phyloP scores from a whole-genome alignment of 2,797 vertebrate genomes.

The Oceanodroma leucorhoa region DNA sequence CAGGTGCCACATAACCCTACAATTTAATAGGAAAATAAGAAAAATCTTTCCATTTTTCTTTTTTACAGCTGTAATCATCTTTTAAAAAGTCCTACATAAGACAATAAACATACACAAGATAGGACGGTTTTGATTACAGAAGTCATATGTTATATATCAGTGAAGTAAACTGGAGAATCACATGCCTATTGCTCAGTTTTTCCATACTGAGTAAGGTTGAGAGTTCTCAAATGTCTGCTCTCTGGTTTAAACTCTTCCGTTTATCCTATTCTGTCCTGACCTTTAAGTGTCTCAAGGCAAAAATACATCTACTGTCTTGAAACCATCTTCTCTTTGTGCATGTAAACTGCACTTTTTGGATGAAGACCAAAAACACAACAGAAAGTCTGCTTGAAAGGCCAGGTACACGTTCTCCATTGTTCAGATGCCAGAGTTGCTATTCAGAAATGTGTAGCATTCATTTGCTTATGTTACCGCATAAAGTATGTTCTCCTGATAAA shows the following conservation, averaged over 20 bases:
- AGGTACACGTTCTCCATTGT: background rate
- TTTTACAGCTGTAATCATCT: background rate
- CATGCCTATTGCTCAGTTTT: slow-evolving; percentile 10
- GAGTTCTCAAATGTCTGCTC: slow-evolving; percentile 13
- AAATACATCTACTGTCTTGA: slow-evolving; percentile 12
- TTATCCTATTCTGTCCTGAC: slow-evolving; percentile 12
- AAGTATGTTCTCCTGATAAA: background rate
- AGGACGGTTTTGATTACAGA: background rate
- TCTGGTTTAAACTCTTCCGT: background rate
- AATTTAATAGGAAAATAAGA: background rate
- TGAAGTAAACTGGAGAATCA: background rate
- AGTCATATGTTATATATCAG: background rate
- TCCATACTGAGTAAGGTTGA: background rate
- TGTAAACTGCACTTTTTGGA: background rate
- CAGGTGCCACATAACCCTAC: slow-evolving; percentile 78
- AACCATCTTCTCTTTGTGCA: background rate
- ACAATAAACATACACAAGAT: background rate
- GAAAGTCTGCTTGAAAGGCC: background rate
- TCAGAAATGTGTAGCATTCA: background rate
- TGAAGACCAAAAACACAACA: slow-evolving; percentile 9
- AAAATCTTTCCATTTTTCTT: background rate
- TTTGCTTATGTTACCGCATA: background rate
- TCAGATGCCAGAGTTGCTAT: background rate
- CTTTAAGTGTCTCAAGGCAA: slow-evolving; percentile 24
- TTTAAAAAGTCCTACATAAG: background rate